These are phyloP conservation scores for Scomber colias DNA, from an alignment of 2,113 vertebrate genomes.

Conservation along the genomic window DNA sequence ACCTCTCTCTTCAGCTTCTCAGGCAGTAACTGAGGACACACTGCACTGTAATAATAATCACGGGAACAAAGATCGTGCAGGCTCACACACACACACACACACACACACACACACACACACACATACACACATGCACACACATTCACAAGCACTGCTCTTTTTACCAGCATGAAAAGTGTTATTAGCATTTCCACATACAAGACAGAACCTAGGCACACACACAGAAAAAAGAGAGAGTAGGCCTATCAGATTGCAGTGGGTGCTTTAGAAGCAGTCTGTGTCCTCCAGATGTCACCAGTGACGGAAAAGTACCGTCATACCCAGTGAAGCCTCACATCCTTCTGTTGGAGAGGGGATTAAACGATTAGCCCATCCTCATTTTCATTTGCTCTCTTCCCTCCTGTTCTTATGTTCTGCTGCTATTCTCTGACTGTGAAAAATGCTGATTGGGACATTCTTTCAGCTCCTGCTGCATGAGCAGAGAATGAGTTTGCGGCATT, in stretches of 20 bases:
- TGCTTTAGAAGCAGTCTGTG: constrained; percentile 37
- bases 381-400: constrained; percentile 14
- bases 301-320: constrained; percentile 66
- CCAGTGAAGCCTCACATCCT: constrained; percentile 11
- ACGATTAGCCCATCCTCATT: constrained; percentile 25
- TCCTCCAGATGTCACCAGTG: constrained; percentile 64
- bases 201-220: constrained; percentile 10
- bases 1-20: background rate
- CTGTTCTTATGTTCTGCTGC: background rate
- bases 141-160: background rate
- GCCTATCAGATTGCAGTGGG: constrained; percentile 34
- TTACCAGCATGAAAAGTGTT: constrained; percentile 58
- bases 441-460: constrained; percentile 53
- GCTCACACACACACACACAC: constrained; percentile 6
- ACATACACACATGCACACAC: constrained; percentile 12
- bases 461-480: constrained; percentile 29
- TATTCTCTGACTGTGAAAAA: constrained; percentile 16
- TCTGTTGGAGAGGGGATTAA: constrained; percentile 44
- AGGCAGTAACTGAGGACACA: background rate
- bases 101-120: constrained; percentile 12
- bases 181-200: constrained; percentile 47
- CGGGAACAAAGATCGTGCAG: constrained; percentile 5
- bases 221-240: background rate
- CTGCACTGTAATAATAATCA: background rate
- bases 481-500: constrained; percentile 10